Evolutionary conservation across 2,797 vertebrate genomes (phyloP).

Genomic region (Monodelphis domestica): DNA sequence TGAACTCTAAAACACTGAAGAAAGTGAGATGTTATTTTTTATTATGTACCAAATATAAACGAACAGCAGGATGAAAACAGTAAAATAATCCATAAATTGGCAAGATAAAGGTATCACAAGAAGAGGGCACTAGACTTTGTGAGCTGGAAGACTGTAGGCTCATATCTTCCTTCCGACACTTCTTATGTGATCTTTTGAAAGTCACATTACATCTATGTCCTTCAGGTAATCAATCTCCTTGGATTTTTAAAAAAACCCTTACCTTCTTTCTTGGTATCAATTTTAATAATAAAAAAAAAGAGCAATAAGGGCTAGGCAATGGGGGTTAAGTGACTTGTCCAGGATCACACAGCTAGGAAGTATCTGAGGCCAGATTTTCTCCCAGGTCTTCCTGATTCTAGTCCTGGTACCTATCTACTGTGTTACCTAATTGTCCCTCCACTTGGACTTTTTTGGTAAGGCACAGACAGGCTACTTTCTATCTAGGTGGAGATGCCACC

Average conservation of each 20-base stretch:
- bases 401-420: no score
- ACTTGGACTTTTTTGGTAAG: background rate
- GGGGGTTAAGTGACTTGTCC: no score
- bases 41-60: background rate
- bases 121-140: background rate
- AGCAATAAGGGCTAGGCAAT: no score
- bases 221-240: background rate
- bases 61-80: background rate
- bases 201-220: background rate
- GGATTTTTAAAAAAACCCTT: no score
- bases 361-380: no score
- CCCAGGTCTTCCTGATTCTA: no score
- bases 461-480: background rate
- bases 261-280: no score
- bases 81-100: background rate
- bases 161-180: background rate
- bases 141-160: background rate
- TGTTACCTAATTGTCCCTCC: no score
- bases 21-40: background rate
- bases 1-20: background rate
- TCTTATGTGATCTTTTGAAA: background rate
- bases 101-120: background rate
- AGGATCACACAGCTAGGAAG: no score
- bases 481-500: background rate
- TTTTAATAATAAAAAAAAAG: no score